A percentile compares a stretch with the other conserved stretches of the same genome.
These are phyloP conservation scores for Nezara viridula DNA, from an alignment of 2,888 invertebrate species.

Conservation along the genomic window DNA sequence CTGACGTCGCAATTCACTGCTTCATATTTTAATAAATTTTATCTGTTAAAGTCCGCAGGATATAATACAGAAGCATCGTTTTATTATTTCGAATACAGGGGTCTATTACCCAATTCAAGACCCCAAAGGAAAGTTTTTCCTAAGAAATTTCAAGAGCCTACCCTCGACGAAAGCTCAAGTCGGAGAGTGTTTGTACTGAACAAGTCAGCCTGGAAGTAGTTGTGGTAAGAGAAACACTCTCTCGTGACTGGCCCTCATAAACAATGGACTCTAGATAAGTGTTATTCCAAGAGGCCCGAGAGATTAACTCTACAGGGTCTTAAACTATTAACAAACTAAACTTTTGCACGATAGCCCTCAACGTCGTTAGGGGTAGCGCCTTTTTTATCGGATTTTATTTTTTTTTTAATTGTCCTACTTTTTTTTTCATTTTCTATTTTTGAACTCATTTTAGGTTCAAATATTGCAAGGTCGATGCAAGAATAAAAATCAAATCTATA, in stretches of 20 bases:
- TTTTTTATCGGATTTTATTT: neutral
- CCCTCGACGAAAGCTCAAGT: neutral
- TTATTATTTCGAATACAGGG: neutral
- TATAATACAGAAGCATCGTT: too few species aligned
- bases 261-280: conserved; percentile 45
- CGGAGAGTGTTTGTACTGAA: conserved; percentile 7
- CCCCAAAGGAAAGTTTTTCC: neutral
- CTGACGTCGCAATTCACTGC: too few species aligned
- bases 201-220: conserved; percentile 45
- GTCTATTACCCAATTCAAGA: neutral
- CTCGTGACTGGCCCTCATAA: conserved; percentile 44
- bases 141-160: neutral
- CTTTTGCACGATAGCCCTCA: conserved; percentile 50
- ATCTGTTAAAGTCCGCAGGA: too few species aligned
- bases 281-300: conserved; percentile 44
- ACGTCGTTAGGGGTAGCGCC: neutral
- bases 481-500: neutral
- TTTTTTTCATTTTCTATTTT: neutral
- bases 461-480: neutral
- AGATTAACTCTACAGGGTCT: conserved; percentile 51
- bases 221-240: conserved; percentile 45
- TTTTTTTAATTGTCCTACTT: conserved; percentile 16
- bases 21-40: too few species aligned
- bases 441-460: neutral
- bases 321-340: conserved; percentile 51